These are phyloP conservation scores for Chymomyza amoena DNA, from an alignment of 2,888 invertebrate species.

Conservation along the genomic window DNA sequence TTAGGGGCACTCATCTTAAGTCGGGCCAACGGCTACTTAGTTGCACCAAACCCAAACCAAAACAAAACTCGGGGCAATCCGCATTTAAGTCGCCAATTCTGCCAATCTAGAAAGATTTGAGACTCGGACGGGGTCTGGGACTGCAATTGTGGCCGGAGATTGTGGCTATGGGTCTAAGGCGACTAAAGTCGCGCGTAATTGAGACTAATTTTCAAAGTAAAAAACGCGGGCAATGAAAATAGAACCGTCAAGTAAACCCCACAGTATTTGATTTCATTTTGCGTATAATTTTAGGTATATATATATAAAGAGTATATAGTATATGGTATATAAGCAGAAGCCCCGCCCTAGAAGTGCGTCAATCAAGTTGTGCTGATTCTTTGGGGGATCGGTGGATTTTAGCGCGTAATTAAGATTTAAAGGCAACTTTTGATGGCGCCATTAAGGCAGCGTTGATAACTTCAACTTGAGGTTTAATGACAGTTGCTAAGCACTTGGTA, in stretches of 20 bases:
- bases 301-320: neutral
- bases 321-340: neutral
- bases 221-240: neutral
- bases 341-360: neutral
- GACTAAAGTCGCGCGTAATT: conserved; percentile 47
- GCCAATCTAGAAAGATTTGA: neutral
- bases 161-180: conserved; percentile 10
- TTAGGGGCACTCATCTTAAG: conserved; percentile 8
- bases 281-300: neutral
- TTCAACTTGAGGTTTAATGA: conserved; percentile 17
- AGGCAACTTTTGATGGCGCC: neutral
- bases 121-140: conserved; percentile 20
- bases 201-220: conserved; percentile 64
- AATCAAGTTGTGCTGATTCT: neutral
- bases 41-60: conserved; percentile 17
- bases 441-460: conserved; percentile 26
- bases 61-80: neutral
- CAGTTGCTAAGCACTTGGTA: neutral
- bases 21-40: conserved; percentile 21
- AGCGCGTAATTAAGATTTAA: neutral
- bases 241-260: neutral
- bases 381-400: neutral
- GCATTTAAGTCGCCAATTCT: neutral
- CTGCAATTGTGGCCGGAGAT: conserved; percentile 19
- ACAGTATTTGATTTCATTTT: conserved; percentile 41